These are phyloP conservation scores for Margarornis squamiger DNA, from an alignment of 2,797 vertebrate species.

Conservation along the genomic window DNA sequence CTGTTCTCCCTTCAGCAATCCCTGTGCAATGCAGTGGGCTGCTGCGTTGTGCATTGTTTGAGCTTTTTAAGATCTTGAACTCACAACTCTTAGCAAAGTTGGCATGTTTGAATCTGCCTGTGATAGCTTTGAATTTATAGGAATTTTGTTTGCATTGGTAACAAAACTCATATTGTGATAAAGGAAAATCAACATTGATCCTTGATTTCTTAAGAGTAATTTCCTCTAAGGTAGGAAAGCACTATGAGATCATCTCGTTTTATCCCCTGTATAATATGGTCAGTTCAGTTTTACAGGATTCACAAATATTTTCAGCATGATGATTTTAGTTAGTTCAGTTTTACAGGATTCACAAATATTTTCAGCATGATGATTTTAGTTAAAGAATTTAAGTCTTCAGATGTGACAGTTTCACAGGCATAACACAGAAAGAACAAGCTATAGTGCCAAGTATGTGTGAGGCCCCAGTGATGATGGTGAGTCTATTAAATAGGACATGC, in stretches of 20 bases:
- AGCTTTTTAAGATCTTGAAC: background rate
- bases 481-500: background rate
- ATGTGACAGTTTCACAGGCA: background rate
- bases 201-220: background rate
- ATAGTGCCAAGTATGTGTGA: background rate
- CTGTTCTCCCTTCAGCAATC: background rate
- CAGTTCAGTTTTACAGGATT: background rate
- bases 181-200: background rate
- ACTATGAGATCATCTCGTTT: background rate
- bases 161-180: background rate
- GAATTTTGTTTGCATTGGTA: background rate
- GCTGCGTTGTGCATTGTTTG: background rate
- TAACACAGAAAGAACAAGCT: background rate
- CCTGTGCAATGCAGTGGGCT: background rate
- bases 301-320: background rate
- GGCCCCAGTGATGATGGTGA: background rate
- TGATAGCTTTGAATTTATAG: background rate
- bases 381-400: background rate
- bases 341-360: background rate
- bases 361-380: background rate
- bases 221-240: background rate
- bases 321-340: background rate
- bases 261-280: background rate
- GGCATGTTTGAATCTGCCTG: background rate
- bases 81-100: background rate